Evolutionary conservation across 2,113 vertebrate species (phyloP).

Genomic region (Rhinolophus ferrumequinum): DNA sequence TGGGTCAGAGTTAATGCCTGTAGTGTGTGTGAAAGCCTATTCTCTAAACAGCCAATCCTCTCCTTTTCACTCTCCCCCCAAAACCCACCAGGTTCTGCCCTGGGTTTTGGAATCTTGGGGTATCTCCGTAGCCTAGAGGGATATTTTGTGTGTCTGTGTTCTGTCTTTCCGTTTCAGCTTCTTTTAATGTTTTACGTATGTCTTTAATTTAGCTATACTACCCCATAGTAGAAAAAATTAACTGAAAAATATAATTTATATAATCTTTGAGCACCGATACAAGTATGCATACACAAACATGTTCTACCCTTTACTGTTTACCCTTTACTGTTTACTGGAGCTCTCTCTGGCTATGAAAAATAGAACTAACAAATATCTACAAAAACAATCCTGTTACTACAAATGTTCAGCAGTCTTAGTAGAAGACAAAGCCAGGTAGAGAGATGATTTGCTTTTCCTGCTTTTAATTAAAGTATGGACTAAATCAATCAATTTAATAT

Average conservation of each 20-base stretch:
- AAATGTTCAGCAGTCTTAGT: background rate
- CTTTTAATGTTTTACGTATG: background rate
- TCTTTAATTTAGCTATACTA: background rate
- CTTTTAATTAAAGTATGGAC: background rate
- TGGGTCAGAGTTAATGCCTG: background rate
- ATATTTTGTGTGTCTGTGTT: background rate
- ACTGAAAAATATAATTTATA: background rate
- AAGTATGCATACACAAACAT: background rate
- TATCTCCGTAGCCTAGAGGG: background rate
- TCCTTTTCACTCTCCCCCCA: background rate
- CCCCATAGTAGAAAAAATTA: background rate
- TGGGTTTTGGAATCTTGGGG: background rate
- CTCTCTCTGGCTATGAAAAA: background rate
- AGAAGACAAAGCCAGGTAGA: background rate
- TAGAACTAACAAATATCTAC: background rate
- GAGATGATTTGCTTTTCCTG: background rate
- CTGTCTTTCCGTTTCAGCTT: background rate
- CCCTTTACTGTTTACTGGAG: background rate
- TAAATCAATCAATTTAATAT: slow-evolving; percentile 26
- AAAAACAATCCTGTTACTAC: background rate
- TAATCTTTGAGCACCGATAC: background rate
- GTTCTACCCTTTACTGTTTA: background rate
- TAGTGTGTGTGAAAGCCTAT: background rate
- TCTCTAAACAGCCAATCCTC: background rate
- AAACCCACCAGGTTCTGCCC: background rate